Percentiles rank a stretch among this genome's conserved stretches.
Conservation (phyloP, 2,888 invertebrate species). For the Drosophila multiciliata region DNA sequence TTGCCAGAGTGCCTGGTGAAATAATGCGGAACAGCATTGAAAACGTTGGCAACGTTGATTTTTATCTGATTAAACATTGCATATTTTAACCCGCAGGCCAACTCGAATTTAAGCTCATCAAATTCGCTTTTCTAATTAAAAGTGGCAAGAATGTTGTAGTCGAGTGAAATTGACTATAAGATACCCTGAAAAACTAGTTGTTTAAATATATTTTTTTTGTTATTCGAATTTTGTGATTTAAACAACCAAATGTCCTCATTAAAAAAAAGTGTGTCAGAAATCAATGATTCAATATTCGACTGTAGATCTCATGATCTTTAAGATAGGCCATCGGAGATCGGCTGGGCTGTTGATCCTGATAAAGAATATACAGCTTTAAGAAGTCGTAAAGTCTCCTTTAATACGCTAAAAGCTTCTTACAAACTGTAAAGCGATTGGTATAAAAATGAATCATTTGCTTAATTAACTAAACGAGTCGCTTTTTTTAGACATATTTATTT, state of each 20-base stretch:
- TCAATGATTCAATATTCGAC: not conserved
- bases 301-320: no score
- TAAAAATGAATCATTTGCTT: not conserved
- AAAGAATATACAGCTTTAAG: not conserved
- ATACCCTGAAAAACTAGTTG: not conserved
- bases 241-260: no score
- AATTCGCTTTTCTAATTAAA: not conserved
- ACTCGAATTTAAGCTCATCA: not conserved
- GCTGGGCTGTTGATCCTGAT: no score
- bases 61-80: conserved; percentile 62
- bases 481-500: not conserved
- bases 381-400: no score
- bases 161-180: not conserved
- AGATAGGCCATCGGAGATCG: no score
- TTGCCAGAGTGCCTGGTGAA: conserved; percentile 32
- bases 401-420: no score
- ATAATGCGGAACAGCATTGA: conserved; percentile 48
- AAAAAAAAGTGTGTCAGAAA: no score
- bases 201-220: not conserved
- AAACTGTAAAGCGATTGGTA: no score
- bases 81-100: not conserved
- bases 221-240: not conserved
- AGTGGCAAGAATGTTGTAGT: not conserved
- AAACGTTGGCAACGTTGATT: conserved; percentile 48
- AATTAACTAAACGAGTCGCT: not conserved